phyloP scores from a whole-genome alignment of 92 coral and sea anemone genomes.

The Paramuricea clavata region DNA sequence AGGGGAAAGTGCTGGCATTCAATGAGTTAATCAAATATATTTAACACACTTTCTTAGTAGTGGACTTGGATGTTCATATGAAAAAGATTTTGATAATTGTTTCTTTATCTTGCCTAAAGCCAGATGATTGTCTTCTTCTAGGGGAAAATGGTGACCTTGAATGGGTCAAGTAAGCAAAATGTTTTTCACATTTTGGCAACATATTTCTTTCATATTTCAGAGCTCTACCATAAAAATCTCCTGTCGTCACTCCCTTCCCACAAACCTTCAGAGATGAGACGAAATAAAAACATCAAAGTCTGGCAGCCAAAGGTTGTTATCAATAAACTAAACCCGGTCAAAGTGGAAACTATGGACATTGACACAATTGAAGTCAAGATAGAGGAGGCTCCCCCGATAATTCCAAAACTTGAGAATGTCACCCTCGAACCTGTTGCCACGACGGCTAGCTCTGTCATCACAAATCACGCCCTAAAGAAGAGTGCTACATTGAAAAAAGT shows the following conservation, averaged over 20 bases:
- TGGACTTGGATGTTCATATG: no score
- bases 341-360: constrained; percentile 80
- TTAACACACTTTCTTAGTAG: no score
- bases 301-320: constrained; percentile 34
- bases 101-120: no score
- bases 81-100: no score
- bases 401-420: constrained; percentile 79
- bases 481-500: constrained; percentile 59
- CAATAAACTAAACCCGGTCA: constrained; percentile 57
- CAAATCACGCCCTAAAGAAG: constrained; percentile 76
- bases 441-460: constrained; percentile 43
- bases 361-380: constrained; percentile 88
- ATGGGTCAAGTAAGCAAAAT: no score
- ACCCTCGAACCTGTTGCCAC: background rate
- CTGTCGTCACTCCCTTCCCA: constrained; percentile 14
- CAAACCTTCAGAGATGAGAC: constrained; percentile 6
- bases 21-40: no score
- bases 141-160: no score
- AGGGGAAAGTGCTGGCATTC: no score
- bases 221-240: constrained; percentile 12
- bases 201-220: constrained; percentile 27
- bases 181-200: background rate
- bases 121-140: no score
- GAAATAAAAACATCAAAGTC: constrained; percentile 18
- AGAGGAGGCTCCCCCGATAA: constrained; percentile 90